These are phyloP conservation scores for Clostera curtula DNA, from an alignment of 2,888 invertebrate species.

Conservation along the genomic window DNA sequence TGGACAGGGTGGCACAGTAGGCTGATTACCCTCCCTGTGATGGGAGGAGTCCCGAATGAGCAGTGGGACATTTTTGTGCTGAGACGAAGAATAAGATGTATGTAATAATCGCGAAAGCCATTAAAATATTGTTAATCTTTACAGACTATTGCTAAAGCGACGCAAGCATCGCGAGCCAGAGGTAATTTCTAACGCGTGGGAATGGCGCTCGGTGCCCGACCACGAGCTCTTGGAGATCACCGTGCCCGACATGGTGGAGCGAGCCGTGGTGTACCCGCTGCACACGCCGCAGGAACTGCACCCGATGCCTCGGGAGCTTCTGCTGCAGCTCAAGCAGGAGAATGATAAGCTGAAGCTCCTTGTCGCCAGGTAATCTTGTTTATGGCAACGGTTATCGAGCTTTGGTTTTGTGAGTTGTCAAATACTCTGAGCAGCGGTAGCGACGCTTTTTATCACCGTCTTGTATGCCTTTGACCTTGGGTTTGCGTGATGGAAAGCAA, in stretches of 20 bases:
- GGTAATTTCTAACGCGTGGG: conserved; percentile 46
- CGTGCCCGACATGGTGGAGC: conserved; percentile 41
- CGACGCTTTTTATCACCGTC: too few species aligned
- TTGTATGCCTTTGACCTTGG: too few species aligned
- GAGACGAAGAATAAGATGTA: too few species aligned
- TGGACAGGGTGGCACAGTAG: too few species aligned
- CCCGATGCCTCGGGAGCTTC: conserved; percentile 30
- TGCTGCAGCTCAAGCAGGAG: conserved; percentile 37
- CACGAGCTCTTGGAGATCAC: conserved; percentile 52
- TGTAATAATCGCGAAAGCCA: too few species aligned
- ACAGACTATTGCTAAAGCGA: conserved; percentile 43
- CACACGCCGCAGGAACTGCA: conserved; percentile 53
- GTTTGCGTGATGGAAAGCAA: too few species aligned
- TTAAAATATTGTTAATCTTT: neutral
- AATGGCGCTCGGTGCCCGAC: conserved; percentile 49
- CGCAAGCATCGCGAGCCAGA: conserved; percentile 46
- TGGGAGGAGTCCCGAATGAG: too few species aligned
- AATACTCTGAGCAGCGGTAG: neutral
- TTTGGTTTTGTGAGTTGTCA: neutral
- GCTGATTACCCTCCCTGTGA: too few species aligned
- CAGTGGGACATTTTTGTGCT: too few species aligned
- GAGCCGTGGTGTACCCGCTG: conserved; percentile 49
- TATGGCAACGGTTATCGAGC: too few species aligned
- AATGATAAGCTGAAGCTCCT: conserved; percentile 44
- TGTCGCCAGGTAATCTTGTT: conserved; percentile 47